A percentile compares a stretch with the other conserved stretches of the same genome.
These are phyloP conservation scores for Invenusta paracnida DNA, from an alignment of 2,888 invertebrate species.

Conservation along the genomic window DNA sequence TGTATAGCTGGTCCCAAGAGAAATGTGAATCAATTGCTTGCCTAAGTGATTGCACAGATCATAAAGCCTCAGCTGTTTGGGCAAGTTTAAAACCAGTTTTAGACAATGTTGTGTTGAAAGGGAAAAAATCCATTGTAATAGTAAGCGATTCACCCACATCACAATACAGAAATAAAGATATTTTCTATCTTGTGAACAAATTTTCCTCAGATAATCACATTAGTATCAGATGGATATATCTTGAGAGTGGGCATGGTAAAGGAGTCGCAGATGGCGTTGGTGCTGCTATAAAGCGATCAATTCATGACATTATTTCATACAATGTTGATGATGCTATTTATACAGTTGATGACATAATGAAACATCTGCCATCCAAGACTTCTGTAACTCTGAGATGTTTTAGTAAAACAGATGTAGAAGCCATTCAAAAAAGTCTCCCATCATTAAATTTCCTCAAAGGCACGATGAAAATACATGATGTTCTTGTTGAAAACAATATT, in stretches of 20 bases:
- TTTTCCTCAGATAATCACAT: background rate
- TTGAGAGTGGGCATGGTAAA: slow-evolving; percentile 26
- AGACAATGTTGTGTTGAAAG: background rate
- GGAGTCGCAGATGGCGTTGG: slow-evolving; percentile 28
- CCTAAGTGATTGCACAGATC: background rate
- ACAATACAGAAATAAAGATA: slow-evolving; percentile 23
- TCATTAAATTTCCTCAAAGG: background rate
- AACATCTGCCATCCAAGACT: background rate
- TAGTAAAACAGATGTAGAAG: background rate
- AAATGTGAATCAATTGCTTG: background rate
- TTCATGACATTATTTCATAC: background rate
- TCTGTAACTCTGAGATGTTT: background rate
- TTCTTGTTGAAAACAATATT: background rate
- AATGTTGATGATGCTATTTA: background rate
- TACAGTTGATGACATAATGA: background rate
- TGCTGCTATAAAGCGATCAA: background rate
- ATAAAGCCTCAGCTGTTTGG: background rate
- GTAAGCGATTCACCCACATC: slow-evolving; percentile 23
- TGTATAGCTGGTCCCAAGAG: background rate
- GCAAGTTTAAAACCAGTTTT: background rate
- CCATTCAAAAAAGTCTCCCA: background rate
- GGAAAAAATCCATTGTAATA: background rate
- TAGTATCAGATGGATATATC: slow-evolving; percentile 17
- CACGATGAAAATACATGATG: background rate
- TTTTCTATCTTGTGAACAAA: background rate